These are phyloP conservation scores for Cyprinodon tularosa DNA, from an alignment of 2,113 vertebrate genomes.

Conservation along the genomic window DNA sequence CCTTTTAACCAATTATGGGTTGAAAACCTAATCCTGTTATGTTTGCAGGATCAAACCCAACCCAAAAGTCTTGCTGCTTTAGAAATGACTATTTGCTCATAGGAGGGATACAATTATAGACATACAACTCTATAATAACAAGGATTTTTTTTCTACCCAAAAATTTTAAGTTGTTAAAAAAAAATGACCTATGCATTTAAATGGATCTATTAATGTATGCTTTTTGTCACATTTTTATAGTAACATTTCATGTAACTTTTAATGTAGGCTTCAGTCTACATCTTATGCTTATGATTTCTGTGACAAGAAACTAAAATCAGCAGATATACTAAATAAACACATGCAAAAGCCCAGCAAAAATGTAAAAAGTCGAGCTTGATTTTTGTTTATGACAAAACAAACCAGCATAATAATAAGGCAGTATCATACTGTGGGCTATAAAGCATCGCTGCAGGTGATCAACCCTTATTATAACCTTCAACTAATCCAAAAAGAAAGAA, in stretches of 20 bases:
- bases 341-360: not conserved
- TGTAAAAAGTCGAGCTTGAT: not conserved
- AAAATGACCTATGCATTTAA: not conserved
- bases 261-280: no score
- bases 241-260: no score
- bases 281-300: not conserved
- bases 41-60: not conserved
- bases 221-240: no score
- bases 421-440: not conserved
- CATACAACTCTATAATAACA: not conserved
- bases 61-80: not conserved
- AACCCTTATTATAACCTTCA: slow-evolving; percentile 9
- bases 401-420: not conserved
- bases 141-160: not conserved
- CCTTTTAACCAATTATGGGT: not conserved
- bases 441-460: not conserved
- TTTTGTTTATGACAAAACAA: not conserved
- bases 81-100: no score
- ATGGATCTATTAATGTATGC: no score
- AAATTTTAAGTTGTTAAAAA: not conserved
- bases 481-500: not conserved
- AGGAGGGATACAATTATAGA: not conserved
- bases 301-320: not conserved
- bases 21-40: not conserved
- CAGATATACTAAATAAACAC: not conserved